Evolutionary conservation across 1,140 invertebrate genomes (phyloP).

Genomic region (Brachionus manjavacas): DNA sequence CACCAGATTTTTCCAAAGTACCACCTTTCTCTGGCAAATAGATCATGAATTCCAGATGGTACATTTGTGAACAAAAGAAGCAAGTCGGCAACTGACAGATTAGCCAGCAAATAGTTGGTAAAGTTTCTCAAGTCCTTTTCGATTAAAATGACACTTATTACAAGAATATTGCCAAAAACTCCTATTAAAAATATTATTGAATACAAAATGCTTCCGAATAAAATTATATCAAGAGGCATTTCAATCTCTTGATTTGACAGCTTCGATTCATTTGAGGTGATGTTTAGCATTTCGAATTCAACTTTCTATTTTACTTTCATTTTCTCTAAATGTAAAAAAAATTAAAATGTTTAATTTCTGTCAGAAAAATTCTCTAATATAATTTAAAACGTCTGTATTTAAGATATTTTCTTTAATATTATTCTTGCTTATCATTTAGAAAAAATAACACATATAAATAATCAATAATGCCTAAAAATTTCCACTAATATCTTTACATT

Average conservation of each 20-base stretch:
- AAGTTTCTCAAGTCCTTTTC: conserved; percentile 89
- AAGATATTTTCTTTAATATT: too few species aligned
- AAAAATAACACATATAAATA: too few species aligned
- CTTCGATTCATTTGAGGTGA: not conserved
- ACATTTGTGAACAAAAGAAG: conserved; percentile 45
- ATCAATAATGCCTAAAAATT: too few species aligned
- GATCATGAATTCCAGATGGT: conserved; percentile 36
- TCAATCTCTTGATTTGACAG: not conserved
- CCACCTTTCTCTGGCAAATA: conserved; percentile 40
- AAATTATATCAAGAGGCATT: conserved; percentile 26
- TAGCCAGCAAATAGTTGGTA: conserved; percentile 79
- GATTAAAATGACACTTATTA: conserved; percentile 80
- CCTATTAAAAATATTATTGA: conserved; percentile 76
- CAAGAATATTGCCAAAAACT: conserved; percentile 80
- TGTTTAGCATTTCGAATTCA: not conserved
- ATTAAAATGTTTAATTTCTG: too few species aligned
- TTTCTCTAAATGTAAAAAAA: not conserved
- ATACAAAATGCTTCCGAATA: conserved; percentile 63
- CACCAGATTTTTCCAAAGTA: conserved; percentile 28
- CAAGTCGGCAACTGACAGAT: conserved; percentile 48
- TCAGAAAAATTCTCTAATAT: too few species aligned
- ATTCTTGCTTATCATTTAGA: too few species aligned
- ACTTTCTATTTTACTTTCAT: not conserved
- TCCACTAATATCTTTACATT: too few species aligned
- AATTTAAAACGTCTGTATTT: too few species aligned